These are phyloP conservation scores for Acanthococcus lagerstroemiae DNA, from an alignment of 2,888 invertebrate genomes.

Conservation along the genomic window DNA sequence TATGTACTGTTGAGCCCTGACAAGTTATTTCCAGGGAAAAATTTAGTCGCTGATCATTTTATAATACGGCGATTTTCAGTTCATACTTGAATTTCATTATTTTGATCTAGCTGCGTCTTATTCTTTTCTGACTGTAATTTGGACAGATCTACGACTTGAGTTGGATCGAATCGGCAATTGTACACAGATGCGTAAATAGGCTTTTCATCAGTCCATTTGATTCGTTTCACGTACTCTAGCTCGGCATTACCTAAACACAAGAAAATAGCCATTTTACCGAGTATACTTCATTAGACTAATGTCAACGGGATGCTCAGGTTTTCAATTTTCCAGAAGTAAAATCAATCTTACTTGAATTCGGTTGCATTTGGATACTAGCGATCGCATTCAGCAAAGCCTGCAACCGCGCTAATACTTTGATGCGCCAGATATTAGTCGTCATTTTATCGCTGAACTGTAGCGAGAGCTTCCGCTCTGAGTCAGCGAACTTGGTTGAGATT, in stretches of 20 bases:
- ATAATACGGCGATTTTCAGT: too few relatives aligned
- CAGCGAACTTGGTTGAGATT: slow-evolving; percentile 52
- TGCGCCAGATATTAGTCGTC: slow-evolving; percentile 68
- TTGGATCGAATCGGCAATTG: slow-evolving; percentile 1
- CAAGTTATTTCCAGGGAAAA: too few relatives aligned
- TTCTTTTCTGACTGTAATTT: background rate
- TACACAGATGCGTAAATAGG: slow-evolving; percentile 5
- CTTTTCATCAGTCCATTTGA: slow-evolving; percentile 7
- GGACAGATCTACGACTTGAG: slow-evolving; percentile 1
- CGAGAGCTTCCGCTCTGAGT: slow-evolving; percentile 31
- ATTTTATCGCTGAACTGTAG: slow-evolving; percentile 44
- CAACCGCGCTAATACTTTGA: slow-evolving; percentile 60
- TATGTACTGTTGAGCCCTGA: too few relatives aligned
- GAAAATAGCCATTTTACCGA: background rate
- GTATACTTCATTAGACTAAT: background rate
- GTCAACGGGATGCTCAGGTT: background rate
- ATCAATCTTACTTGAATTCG: background rate
- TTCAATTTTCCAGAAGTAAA: background rate
- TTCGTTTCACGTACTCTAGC: background rate
- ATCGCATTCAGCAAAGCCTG: slow-evolving; percentile 49
- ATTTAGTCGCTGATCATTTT: too few relatives aligned
- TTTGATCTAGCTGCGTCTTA: background rate
- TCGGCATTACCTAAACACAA: background rate
- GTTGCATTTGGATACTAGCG: slow-evolving; percentile 33
- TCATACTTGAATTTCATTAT: slow-evolving; percentile 10